Percentiles rank a stretch among this genome's conserved stretches.
Conservation (phyloP, 2,797 vertebrate genomes). For the Hipposideros larvatus region DNA sequence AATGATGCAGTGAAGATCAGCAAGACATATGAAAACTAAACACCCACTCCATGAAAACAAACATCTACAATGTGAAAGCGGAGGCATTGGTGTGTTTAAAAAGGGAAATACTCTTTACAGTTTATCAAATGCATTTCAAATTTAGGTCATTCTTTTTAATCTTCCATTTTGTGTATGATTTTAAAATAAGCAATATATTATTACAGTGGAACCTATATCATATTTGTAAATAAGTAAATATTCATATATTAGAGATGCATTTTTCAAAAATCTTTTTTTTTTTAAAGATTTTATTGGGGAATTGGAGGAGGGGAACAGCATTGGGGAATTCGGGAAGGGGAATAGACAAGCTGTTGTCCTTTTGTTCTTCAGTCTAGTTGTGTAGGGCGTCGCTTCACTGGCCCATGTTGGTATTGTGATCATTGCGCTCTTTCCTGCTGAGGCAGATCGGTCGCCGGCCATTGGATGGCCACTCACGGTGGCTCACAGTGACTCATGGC, state of each 20-base stretch:
- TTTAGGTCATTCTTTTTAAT: neutral
- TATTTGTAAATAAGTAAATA: conserved; percentile 13
- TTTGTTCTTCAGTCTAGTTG: too few relatives aligned
- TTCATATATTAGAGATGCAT: neutral
- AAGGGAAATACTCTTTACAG: neutral
- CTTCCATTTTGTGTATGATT: neutral
- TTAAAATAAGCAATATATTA: neutral
- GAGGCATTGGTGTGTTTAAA: neutral
- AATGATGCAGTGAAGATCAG: neutral
- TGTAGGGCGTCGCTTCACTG: too few relatives aligned
- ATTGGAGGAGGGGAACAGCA: too few relatives aligned
- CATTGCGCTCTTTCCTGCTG: too few relatives aligned
- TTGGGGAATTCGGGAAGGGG: too few relatives aligned
- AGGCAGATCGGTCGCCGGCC: too few relatives aligned
- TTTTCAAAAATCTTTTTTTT: neutral
- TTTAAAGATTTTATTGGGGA: too few relatives aligned
- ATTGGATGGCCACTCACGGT: too few relatives aligned
- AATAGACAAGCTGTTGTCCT: too few relatives aligned
- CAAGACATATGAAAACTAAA: neutral
- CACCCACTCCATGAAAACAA: neutral
- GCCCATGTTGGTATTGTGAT: too few relatives aligned
- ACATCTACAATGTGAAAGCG: neutral
- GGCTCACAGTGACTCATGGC: too few relatives aligned
- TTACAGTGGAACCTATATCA: neutral
- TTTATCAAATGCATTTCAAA: neutral